These are phyloP conservation scores for Ormyrus pomaceus DNA, from an alignment of 2,888 invertebrate genomes.

Conservation along the genomic window DNA sequence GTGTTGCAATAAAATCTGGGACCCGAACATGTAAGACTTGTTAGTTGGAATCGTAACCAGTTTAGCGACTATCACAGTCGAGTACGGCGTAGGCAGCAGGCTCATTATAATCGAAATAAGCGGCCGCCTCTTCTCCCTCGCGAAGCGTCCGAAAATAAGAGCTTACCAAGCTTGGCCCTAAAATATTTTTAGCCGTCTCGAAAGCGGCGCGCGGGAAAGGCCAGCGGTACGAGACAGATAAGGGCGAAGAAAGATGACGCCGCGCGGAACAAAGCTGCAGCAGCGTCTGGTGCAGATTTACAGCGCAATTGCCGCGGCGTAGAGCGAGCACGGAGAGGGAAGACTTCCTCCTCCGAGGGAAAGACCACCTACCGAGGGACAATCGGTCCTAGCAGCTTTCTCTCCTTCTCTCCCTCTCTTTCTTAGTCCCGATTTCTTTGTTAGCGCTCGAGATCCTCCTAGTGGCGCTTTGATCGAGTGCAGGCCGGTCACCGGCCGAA, in stretches of 20 bases:
- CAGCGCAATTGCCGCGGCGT: constrained; percentile 29
- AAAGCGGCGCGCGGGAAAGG: not conserved
- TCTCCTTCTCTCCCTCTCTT: too few species aligned
- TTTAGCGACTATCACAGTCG: too few species aligned
- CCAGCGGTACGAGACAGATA: not conserved
- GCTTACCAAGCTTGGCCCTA: not conserved
- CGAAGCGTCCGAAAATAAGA: too few species aligned
- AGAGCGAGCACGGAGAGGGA: constrained; percentile 4
- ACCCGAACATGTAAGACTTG: too few species aligned
- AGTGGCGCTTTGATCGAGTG: constrained; percentile 1
- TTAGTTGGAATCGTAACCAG: too few species aligned
- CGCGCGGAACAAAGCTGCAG: not conserved
- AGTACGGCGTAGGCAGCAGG: too few species aligned
- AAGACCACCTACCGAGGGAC: constrained; percentile 48
- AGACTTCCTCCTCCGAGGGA: constrained; percentile 15
- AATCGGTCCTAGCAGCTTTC: not conserved
- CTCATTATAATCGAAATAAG: too few species aligned
- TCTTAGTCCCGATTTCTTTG: constrained; percentile 40
- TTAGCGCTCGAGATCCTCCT: constrained; percentile 16
- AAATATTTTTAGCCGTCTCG: constrained; percentile 1
- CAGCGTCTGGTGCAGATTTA: constrained; percentile 38
- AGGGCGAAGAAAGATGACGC: not conserved
- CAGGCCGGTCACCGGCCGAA: not conserved
- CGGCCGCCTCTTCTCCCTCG: too few species aligned
- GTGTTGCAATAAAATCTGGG: too few species aligned